A percentile compares a stretch with the other conserved stretches of the same genome.
Conservation (phyloP, 2,797 vertebrate genomes). For the Acanthiza pusilla region DNA sequence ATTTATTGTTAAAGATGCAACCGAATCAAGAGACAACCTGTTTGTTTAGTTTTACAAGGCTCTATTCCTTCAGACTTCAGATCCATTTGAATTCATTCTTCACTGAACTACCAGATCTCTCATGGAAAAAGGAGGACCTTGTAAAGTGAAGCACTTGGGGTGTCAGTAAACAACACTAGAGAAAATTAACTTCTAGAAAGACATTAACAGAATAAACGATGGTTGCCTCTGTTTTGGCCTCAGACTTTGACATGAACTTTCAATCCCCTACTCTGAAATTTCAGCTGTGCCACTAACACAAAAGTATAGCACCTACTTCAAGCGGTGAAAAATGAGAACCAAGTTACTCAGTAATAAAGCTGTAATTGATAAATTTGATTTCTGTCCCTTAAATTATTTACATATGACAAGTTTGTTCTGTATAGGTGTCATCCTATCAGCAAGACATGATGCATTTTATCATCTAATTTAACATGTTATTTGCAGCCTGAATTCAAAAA, state of each 20-base stretch:
- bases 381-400: background rate
- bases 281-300: background rate
- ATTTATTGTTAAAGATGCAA: background rate
- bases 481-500: slow-evolving; percentile 11
- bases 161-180: background rate
- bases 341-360: background rate
- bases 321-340: background rate
- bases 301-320: background rate
- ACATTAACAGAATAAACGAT: background rate
- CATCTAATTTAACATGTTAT: background rate
- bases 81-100: background rate
- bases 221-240: background rate
- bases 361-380: background rate
- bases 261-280: background rate
- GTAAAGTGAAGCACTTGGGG: background rate
- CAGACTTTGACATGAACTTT: background rate
- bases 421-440: background rate
- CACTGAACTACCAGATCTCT: background rate
- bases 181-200: background rate
- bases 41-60: background rate
- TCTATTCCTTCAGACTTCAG: background rate
- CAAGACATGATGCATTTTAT: background rate
- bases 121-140: background rate
- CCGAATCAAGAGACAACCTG: background rate
- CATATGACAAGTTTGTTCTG: background rate